Evolutionary conservation across 2,888 invertebrate genomes (phyloP), one percentile per base, ranked within the genome.

Genomic region (Xestia c-nigrum): DNA sequence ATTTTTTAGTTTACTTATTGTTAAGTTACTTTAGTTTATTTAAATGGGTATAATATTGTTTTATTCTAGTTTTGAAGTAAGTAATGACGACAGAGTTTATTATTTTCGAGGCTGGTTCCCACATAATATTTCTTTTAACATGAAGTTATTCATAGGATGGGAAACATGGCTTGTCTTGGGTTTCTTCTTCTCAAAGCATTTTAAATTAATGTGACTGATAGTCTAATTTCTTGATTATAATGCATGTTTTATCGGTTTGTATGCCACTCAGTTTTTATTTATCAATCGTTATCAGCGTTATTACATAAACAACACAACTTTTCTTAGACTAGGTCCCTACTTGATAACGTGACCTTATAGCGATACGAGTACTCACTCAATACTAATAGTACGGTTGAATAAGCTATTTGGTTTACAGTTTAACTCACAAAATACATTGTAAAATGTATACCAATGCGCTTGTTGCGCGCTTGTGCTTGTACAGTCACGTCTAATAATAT

Each of bases 281-380:
- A 52, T 65, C n/a, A 59, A 52, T 50, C 46, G 14, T 78, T 61
- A 71, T 78, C 66, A 71, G n/a, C 3, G 21, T 21, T 47, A 55
- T 46, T 47, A 71, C 38, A 61, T 63, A 46, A 50, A 66, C 38
- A 70, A 52, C 21, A 66, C 10, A 21, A 55, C 21, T 63, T 68
- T 50, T 69, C 40, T 61, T 63, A 43, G 38, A 69, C 55, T 47
- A 31, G 31, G 31, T 31, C n/a, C n/a, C n/a, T n/a, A 40, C 16
- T 77, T 66, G 77, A 71, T 71, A 78, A 71, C 10, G 46, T 19
- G 24, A 77, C 59, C 52, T 24, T 66, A 52, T 21, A 19, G 64
- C 24, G 67, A 68, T 47, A 55, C 38, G 6, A 31, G 16, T 21
- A 16, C 16, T 46, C 55, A 10, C 19, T 46, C 57, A 47, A 14